phyloP scores from a whole-genome alignment of 92 coral and sea anemone species.

The Bergia sp. region DNA sequence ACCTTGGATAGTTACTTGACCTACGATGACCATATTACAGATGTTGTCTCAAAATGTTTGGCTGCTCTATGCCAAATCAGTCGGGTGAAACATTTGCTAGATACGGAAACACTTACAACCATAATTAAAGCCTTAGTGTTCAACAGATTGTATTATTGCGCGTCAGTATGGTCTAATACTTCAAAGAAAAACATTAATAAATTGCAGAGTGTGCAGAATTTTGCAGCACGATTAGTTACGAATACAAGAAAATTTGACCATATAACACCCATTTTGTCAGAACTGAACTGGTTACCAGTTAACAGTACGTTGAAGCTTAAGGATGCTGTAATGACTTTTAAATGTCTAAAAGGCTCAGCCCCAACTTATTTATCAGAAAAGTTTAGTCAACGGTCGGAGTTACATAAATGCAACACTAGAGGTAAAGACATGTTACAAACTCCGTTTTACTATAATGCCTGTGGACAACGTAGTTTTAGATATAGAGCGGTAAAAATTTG shows the following conservation, averaged over 20 bases:
- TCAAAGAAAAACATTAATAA: too few relatives aligned
- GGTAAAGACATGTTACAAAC: too few relatives aligned
- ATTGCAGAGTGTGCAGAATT: background rate
- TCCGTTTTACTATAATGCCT: too few relatives aligned
- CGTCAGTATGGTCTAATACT: too few relatives aligned
- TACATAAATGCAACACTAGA: slow-evolving; percentile 5
- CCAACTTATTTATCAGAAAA: slow-evolving; percentile 9
- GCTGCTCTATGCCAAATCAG: slow-evolving; percentile 39
- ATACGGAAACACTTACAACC: slow-evolving; percentile 5
- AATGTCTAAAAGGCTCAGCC: slow-evolving; percentile 32
- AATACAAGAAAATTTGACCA: too few relatives aligned
- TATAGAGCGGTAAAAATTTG: too few relatives aligned
- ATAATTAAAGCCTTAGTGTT: too few relatives aligned
- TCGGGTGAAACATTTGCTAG: slow-evolving; percentile 42
- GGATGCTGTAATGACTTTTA: slow-evolving; percentile 30
- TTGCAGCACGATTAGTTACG: background rate
- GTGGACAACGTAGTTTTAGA: too few relatives aligned
- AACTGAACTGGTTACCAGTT: slow-evolving; percentile 24
- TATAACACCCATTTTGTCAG: too few relatives aligned
- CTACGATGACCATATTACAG: too few relatives aligned
- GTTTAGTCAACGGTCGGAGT: slow-evolving; percentile 20
- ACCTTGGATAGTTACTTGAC: too few relatives aligned
- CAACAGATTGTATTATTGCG: too few relatives aligned
- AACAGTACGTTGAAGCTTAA: slow-evolving; percentile 6
- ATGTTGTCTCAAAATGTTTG: slow-evolving; percentile 29